phyloP scores from a whole-genome alignment of 2,888 invertebrate genomes.

The Drosophila ustulata region DNA sequence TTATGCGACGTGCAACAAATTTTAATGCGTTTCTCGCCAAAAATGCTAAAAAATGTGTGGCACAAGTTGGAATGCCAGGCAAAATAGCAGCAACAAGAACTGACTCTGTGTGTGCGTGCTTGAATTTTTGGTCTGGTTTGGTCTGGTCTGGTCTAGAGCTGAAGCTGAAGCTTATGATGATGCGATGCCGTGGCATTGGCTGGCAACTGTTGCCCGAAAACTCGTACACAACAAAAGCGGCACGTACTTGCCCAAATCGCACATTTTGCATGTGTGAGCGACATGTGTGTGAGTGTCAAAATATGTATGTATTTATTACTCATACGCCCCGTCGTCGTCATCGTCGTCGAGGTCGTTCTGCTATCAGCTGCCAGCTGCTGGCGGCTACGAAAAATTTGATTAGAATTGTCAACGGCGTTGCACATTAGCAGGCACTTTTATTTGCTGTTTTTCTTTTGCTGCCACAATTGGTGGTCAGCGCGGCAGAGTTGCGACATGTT shows the following conservation, averaged over 20 bases:
- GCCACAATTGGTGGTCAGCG: conserved; percentile 28
- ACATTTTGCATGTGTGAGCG: conserved; percentile 60
- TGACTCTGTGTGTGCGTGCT: conserved; percentile 46
- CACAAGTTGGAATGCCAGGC: conserved; percentile 72
- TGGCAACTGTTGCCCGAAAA: conserved; percentile 74
- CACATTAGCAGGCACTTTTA: conserved; percentile 52
- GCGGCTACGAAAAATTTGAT: conserved; percentile 52
- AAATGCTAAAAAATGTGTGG: conserved; percentile 79
- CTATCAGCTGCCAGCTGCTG: conserved; percentile 28
- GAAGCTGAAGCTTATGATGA: conserved; percentile 49
- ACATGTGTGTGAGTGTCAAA: conserved; percentile 44
- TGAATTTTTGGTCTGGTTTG: conserved; percentile 11
- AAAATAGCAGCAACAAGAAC: conserved; percentile 2
- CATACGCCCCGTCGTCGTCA: conserved; percentile 33
- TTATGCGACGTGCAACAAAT: conserved; percentile 82
- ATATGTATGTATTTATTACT: conserved; percentile 49
- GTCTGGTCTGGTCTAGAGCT: conserved; percentile 25
- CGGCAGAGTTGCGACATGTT: conserved; percentile 13
- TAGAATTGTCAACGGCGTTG: conserved; percentile 67
- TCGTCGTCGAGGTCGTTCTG: conserved; percentile 8
- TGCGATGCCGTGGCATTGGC: conserved; percentile 54
- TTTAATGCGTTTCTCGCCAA: conserved; percentile 78
- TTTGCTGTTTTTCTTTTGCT: neutral
- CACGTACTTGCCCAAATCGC: conserved; percentile 77
- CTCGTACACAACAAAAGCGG: conserved; percentile 71